Evolutionary conservation across 2,797 vertebrate genomes (phyloP).

Genomic region (Sebastes taczanowskii): DNA sequence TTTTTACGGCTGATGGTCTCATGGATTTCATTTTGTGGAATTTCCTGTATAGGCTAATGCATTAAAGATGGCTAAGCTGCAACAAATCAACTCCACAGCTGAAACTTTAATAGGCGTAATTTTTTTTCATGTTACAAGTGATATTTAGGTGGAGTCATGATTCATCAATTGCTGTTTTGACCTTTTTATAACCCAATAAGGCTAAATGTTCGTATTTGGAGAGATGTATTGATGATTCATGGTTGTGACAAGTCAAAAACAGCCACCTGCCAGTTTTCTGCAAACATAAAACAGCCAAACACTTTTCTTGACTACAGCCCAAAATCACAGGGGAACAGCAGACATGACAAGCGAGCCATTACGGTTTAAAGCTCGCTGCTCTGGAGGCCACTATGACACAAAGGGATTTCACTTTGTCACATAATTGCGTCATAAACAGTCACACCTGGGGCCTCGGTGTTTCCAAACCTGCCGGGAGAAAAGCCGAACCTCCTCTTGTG

Average conservation of each 20-base stretch:
- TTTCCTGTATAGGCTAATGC: slow-evolving; percentile 45
- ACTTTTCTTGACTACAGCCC: neutral
- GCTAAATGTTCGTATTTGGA: neutral
- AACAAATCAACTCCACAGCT: slow-evolving; percentile 43
- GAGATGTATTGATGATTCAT: neutral
- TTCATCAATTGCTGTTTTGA: neutral
- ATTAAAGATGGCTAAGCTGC: slow-evolving; percentile 44
- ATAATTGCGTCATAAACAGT: slow-evolving; percentile 61
- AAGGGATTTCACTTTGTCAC: slow-evolving; percentile 46
- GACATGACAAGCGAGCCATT: slow-evolving; percentile 4
- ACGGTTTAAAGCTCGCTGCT: neutral
- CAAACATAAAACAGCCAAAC: neutral
- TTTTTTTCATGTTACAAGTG: slow-evolving; percentile 1
- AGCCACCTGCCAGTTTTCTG: slow-evolving; percentile 15
- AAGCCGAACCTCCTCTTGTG: slow-evolving; percentile 27
- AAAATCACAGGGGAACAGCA: slow-evolving; percentile 19
- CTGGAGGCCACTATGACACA: neutral
- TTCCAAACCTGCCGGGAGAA: slow-evolving; percentile 50
- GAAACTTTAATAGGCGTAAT: neutral
- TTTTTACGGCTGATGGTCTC: slow-evolving; percentile 40
- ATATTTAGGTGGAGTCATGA: slow-evolving; percentile 7
- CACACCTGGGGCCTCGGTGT: slow-evolving; percentile 56
- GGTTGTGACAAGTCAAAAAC: neutral
- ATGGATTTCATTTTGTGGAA: slow-evolving; percentile 52
- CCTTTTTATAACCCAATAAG: neutral